Conservation (phyloP, 1,140 invertebrate genomes). For the Sycobia sp. region DNA sequence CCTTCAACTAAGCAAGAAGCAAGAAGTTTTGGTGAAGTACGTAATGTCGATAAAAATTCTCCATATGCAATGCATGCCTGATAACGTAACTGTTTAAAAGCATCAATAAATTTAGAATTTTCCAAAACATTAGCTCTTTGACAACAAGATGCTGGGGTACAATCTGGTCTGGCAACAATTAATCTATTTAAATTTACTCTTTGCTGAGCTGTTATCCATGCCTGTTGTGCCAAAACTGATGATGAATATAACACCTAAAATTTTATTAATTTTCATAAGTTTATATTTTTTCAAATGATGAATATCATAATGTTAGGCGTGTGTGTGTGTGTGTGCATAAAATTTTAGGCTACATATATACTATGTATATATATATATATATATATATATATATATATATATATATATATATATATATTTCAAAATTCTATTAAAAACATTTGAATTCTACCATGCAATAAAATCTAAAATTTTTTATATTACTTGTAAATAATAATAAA, state of each 20-base stretch:
- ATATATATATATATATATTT: too few relatives aligned
- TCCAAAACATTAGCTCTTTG: slow-evolving; percentile 78
- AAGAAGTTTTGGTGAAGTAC: slow-evolving; percentile 80
- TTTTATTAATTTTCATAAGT: not conserved
- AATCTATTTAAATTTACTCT: slow-evolving; percentile 82
- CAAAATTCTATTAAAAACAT: too few relatives aligned
- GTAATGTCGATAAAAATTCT: slow-evolving; percentile 78
- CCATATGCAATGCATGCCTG: slow-evolving; percentile 78
- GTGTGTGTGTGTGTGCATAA: too few relatives aligned
- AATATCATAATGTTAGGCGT: too few relatives aligned
- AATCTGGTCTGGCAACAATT: slow-evolving; percentile 75
- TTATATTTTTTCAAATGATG: not conserved
- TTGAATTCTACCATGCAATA: too few relatives aligned
- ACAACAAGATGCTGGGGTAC: slow-evolving; percentile 76
- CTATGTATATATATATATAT: too few relatives aligned
- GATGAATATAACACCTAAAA: slow-evolving; percentile 67
- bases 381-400: too few relatives aligned
- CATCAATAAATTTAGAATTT: slow-evolving; percentile 83
- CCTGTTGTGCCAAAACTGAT: slow-evolving; percentile 73
- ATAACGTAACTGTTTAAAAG: slow-evolving; percentile 83
- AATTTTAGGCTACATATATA: too few relatives aligned
- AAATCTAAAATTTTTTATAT: too few relatives aligned
- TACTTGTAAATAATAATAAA: too few relatives aligned
- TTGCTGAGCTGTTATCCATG: slow-evolving; percentile 90
- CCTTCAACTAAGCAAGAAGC: slow-evolving; percentile 81